Percentiles rank a stretch among this genome's conserved stretches.
These are phyloP conservation scores for Ophion ellenae DNA, from an alignment of 2,888 invertebrate genomes.

Conservation along the genomic window DNA sequence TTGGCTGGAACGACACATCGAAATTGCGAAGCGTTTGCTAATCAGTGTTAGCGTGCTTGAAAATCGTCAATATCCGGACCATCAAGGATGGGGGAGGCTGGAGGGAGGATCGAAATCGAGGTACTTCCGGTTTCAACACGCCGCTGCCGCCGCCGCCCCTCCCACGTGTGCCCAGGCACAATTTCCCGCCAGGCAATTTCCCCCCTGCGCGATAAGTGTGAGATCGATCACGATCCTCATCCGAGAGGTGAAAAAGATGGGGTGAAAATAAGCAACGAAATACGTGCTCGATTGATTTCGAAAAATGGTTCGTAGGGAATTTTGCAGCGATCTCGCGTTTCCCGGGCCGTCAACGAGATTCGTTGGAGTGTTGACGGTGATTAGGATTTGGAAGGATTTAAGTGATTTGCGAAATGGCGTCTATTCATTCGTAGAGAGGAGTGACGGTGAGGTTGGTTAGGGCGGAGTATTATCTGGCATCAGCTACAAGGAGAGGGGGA, in stretches of 20 bases:
- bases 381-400: constrained; percentile 55
- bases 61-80: constrained; percentile 70
- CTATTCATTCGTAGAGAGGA: constrained; percentile 57
- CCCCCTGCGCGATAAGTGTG: constrained; percentile 19
- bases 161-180: constrained; percentile 2
- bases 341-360: not conserved
- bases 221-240: constrained; percentile 38
- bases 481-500: constrained; percentile 33
- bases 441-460: constrained; percentile 22
- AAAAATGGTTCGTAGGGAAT: not conserved
- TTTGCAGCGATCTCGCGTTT: not conserved
- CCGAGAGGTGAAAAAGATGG: not conserved
- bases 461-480: constrained; percentile 26
- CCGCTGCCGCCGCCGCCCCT: not conserved
- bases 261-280: not conserved
- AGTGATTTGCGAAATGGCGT: constrained; percentile 61
- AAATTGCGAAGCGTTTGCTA: constrained; percentile 61
- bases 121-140: constrained; percentile 22
- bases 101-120: constrained; percentile 38
- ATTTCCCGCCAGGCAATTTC: constrained; percentile 34
- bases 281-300: not conserved
- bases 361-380: constrained; percentile 41
- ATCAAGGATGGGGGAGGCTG: not conserved
- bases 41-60: constrained; percentile 62
- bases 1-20: constrained; percentile 36